Conservation (phyloP, 2,888 invertebrate genomes). For the Ormyrus nitidulus region DNA sequence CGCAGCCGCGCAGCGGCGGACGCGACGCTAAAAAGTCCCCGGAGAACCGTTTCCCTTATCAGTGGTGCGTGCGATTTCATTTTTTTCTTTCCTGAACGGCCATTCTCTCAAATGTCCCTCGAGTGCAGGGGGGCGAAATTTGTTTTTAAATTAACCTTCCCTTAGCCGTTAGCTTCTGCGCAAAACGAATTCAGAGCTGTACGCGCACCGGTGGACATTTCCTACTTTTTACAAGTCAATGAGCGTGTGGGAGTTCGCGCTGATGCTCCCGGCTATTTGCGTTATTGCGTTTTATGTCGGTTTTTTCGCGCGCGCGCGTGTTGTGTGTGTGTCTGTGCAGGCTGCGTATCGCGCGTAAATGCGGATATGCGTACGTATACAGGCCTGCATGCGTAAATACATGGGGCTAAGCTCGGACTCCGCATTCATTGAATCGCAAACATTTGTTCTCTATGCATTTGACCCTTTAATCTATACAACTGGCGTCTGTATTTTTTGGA, state of each 20-base stretch:
- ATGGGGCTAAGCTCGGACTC: not conserved
- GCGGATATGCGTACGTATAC: not conserved
- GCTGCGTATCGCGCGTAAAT: not conserved
- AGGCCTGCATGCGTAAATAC: not conserved
- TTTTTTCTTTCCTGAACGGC: too few species aligned
- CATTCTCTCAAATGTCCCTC: not conserved
- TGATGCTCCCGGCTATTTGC: not conserved
- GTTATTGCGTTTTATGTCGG: constrained; percentile 6
- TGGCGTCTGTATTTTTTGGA: not conserved
- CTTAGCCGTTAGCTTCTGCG: not conserved
- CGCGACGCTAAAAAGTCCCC: too few species aligned
- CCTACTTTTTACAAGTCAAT: constrained; percentile 3
- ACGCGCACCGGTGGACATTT: not conserved
- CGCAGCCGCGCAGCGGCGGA: too few species aligned
- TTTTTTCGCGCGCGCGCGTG: not conserved
- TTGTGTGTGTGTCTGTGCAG: not conserved
- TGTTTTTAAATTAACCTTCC: not conserved
- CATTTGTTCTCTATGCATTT: not conserved
- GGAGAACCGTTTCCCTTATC: too few species aligned
- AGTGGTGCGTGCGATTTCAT: too few species aligned
- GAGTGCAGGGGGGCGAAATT: not conserved
- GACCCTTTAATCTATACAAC: not conserved
- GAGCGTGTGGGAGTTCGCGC: constrained; percentile 8
- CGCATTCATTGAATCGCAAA: constrained; percentile 1
- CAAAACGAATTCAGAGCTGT: not conserved